These are phyloP conservation scores for Callionymus lyra DNA, from an alignment of 2,113 vertebrate genomes.

Conservation along the genomic window DNA sequence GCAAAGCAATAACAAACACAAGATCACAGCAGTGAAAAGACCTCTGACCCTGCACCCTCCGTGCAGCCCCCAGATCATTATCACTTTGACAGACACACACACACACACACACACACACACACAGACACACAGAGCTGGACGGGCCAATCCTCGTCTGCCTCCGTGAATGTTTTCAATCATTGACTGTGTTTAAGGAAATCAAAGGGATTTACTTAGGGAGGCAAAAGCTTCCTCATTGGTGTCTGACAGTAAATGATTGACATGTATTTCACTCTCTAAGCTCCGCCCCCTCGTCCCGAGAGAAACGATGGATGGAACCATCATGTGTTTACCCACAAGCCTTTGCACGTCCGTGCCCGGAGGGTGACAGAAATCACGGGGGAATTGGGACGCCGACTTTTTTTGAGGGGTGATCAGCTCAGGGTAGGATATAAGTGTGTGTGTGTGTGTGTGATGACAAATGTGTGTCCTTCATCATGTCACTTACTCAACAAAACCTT, in stretches of 20 bases:
- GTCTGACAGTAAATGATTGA: constrained; percentile 66
- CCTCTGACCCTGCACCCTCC: constrained; percentile 55
- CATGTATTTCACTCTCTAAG: constrained; percentile 26
- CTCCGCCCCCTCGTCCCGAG: constrained; percentile 40
- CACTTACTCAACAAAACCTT: background rate
- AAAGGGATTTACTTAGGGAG: constrained; percentile 29
- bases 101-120: constrained; percentile 13
- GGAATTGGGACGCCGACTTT: constrained; percentile 5
- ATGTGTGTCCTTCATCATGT: constrained; percentile 19
- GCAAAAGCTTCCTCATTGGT: constrained; percentile 53
- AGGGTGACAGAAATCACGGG: constrained; percentile 2
- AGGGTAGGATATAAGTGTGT: constrained; percentile 24
- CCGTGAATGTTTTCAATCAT: constrained; percentile 46
- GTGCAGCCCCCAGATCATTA: constrained; percentile 48
- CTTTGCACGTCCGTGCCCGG: constrained; percentile 11
- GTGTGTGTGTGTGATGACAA: constrained; percentile 13
- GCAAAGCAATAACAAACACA: constrained; percentile 72
- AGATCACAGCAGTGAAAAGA: constrained; percentile 62
- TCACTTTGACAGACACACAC: constrained; percentile 34
- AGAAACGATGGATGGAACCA: constrained; percentile 28
- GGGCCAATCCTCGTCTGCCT: constrained; percentile 19
- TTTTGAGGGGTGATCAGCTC: constrained; percentile 6
- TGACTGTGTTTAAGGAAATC: constrained; percentile 45
- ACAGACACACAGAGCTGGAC: constrained; percentile 4
- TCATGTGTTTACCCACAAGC: constrained; percentile 46